Conservation (phyloP, 2,888 invertebrate species). For the Coelogynopora nodosa region DNA sequence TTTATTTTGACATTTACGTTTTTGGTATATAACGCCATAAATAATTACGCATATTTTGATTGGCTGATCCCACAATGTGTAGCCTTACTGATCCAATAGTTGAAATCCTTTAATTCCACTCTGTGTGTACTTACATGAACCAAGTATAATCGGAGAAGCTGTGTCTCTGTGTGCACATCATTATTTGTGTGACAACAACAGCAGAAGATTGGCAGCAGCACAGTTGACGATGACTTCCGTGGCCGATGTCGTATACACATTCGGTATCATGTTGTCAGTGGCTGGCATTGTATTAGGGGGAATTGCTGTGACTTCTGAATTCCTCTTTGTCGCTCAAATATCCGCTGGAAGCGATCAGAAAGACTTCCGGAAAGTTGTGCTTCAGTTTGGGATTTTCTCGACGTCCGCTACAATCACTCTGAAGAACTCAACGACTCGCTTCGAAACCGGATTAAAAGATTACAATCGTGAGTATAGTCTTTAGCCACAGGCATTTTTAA, state of each 20-base stretch:
- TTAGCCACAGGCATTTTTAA: too few relatives aligned
- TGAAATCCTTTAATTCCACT: too few relatives aligned
- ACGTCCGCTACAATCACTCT: background rate
- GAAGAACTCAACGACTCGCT: background rate
- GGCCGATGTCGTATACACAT: slow-evolving; percentile 2
- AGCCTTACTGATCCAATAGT: too few relatives aligned
- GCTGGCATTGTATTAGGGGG: background rate
- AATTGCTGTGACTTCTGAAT: background rate
- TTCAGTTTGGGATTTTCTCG: background rate
- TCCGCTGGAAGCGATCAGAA: background rate
- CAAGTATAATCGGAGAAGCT: too few relatives aligned
- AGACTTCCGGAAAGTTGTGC: slow-evolving; percentile 13
- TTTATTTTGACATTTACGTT: too few relatives aligned
- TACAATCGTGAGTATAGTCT: slow-evolving; percentile 8
- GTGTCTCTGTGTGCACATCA: too few relatives aligned
- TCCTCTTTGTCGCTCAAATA: background rate
- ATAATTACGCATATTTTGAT: too few relatives aligned
- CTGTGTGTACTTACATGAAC: too few relatives aligned
- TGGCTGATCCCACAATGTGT: too few relatives aligned
- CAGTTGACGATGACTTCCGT: background rate
- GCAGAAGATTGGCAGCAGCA: too few relatives aligned
- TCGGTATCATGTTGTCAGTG: slow-evolving; percentile 24
- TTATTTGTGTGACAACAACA: too few relatives aligned
- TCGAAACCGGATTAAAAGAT: background rate
- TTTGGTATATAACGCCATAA: too few relatives aligned